phyloP scores from a whole-genome alignment of 2,113 vertebrate genomes.

The Mustela nigripes region DNA sequence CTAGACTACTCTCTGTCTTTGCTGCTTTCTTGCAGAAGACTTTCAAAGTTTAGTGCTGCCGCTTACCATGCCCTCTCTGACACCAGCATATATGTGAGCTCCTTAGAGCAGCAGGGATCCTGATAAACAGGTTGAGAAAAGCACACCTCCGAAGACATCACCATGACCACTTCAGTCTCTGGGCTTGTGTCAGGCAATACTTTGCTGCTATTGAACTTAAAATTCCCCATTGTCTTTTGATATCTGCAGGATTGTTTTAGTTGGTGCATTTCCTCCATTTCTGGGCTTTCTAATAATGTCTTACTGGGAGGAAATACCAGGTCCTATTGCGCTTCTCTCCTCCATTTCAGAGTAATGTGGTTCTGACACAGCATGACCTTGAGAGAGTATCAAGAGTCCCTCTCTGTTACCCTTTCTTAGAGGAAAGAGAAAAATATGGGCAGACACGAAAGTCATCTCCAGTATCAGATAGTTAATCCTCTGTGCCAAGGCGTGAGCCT shows the following conservation, averaged over 20 bases:
- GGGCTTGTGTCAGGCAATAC: background rate
- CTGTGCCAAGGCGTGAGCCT: accelerated
- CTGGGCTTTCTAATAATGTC: background rate
- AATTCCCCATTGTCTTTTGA: background rate
- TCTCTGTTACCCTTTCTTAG: background rate
- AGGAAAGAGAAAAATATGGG: accelerated
- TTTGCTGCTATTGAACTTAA: background rate
- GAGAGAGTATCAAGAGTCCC: no score
- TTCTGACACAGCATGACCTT: background rate
- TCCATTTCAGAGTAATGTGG: background rate
- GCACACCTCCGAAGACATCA: accelerated
- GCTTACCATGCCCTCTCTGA: accelerated
- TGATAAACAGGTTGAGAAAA: background rate
- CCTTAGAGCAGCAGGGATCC: background rate
- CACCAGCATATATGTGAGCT: no score
- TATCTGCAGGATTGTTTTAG: background rate
- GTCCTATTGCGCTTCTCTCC: accelerated
- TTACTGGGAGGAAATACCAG: background rate
- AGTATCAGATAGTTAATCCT: no score
- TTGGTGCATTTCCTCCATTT: background rate
- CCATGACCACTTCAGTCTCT: background rate
- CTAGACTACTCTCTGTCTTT: background rate
- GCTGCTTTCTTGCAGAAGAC: background rate
- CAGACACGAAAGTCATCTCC: background rate
- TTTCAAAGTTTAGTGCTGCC: background rate